phyloP scores from a whole-genome alignment of 2,888 invertebrate genomes.

The Cybosia mesomella region DNA sequence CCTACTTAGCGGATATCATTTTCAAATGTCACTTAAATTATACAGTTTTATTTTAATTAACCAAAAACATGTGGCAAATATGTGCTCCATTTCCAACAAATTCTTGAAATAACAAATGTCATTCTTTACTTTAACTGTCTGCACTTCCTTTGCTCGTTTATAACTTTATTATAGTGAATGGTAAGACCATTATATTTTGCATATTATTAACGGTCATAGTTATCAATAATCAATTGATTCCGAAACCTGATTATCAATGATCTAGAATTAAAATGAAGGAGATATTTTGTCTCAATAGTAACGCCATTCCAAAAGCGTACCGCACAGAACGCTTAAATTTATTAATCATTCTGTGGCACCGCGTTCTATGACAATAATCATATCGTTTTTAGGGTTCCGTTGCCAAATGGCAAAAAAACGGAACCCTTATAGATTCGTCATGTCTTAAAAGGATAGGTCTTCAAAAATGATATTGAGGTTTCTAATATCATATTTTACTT shows the following conservation, averaged over 20 bases:
- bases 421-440: too few species aligned
- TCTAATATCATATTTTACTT: too few species aligned
- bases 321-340: neutral
- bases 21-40: conserved; percentile 15
- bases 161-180: neutral
- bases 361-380: too few species aligned
- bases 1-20: conserved; percentile 17
- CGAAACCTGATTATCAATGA: conserved; percentile 4
- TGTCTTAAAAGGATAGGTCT: too few species aligned
- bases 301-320: neutral
- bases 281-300: neutral
- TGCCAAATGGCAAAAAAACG: too few species aligned
- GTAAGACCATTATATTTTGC: neutral
- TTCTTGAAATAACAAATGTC: neutral
- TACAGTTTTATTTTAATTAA: conserved; percentile 16
- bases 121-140: neutral
- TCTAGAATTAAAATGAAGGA: neutral
- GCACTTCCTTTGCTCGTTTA: neutral
- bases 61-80: conserved; percentile 12
- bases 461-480: too few species aligned
- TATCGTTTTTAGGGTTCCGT: too few species aligned
- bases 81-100: conserved; percentile 12
- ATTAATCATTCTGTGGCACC: neutral
- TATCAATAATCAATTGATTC: neutral
- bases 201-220: neutral